phyloP scores from a whole-genome alignment of 2,888 invertebrate species.

The Junonia oenone region DNA sequence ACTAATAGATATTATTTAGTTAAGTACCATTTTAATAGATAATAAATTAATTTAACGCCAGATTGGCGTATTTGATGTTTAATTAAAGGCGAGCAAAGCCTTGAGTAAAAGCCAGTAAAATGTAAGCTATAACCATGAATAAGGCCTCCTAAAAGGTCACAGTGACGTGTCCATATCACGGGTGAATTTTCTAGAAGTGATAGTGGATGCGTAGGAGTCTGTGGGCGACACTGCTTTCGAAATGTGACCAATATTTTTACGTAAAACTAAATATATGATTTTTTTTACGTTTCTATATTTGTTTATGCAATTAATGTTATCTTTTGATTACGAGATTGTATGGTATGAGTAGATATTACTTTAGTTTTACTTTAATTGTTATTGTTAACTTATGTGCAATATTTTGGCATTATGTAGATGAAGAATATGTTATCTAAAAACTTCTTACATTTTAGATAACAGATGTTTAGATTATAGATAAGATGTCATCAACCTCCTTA shows the following conservation, averaged over 20 bases:
- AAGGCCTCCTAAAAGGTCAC: conserved; percentile 8
- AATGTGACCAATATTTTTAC: background rate
- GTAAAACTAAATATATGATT: background rate
- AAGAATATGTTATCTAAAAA: background rate
- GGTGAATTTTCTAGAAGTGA: conserved; percentile 9
- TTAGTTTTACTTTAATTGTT: background rate
- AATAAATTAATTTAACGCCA: too few species aligned
- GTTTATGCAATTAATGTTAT: background rate
- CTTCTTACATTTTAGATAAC: background rate
- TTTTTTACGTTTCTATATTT: background rate
- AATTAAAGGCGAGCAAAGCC: too few species aligned
- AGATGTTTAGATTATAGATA: conserved; percentile 8
- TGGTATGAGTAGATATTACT: too few species aligned
- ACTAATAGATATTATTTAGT: too few species aligned
- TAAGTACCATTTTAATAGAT: too few species aligned
- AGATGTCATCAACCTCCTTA: conserved; percentile 13
- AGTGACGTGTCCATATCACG: conserved; percentile 32
- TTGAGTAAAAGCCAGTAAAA: too few species aligned
- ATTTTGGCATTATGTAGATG: too few species aligned
- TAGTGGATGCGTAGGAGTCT: conserved; percentile 14
- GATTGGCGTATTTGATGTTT: too few species aligned
- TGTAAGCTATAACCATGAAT: background rate
- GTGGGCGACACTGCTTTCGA: conserved; percentile 13
- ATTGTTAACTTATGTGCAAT: background rate
- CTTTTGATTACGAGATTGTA: background rate